These are phyloP conservation scores for Mastigias papua DNA, from an alignment of 30 jellyfish, hydroid and myxozoan species.

Conservation along the genomic window DNA sequence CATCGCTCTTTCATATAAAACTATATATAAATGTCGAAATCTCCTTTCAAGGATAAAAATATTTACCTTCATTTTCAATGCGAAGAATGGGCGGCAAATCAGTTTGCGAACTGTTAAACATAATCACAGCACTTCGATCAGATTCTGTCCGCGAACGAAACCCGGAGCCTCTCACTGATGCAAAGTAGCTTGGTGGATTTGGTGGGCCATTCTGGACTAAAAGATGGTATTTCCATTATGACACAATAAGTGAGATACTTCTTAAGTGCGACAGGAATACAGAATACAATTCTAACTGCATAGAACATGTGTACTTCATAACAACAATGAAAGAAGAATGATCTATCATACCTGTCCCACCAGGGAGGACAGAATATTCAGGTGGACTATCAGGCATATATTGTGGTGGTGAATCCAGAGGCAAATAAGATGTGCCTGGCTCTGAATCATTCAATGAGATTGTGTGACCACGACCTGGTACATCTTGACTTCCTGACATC, in stretches of 20 bases:
- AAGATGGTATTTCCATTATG: too few species aligned
- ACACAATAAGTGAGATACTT: too few species aligned
- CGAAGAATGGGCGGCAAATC: constrained; percentile 94
- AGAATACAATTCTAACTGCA: neutral
- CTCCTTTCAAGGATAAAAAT: too few species aligned
- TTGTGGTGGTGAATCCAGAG: constrained; percentile 75
- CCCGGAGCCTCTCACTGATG: constrained; percentile 67
- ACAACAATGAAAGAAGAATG: too few species aligned
- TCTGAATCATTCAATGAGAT: constrained; percentile 62
- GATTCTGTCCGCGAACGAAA: constrained; percentile 86
- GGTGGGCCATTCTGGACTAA: constrained; percentile 79
- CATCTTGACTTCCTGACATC: constrained; percentile 70
- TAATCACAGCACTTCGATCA: constrained; percentile 97
- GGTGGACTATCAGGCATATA: constrained; percentile 84
- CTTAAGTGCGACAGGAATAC: too few species aligned
- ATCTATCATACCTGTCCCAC: constrained; percentile 57
- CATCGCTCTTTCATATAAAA: neutral
- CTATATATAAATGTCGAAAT: neutral
- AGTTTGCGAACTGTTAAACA: constrained; percentile 93
- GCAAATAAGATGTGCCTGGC: constrained; percentile 16
- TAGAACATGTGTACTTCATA: too few species aligned
- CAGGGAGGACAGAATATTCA: constrained; percentile 62
- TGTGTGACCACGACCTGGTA: constrained; percentile 76
- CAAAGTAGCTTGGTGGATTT: constrained; percentile 78
- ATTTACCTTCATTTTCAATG: constrained; percentile 96